These are phyloP conservation scores for Periophthalmodon schlosseri DNA, from an alignment of 2,113 vertebrate genomes.

Conservation along the genomic window DNA sequence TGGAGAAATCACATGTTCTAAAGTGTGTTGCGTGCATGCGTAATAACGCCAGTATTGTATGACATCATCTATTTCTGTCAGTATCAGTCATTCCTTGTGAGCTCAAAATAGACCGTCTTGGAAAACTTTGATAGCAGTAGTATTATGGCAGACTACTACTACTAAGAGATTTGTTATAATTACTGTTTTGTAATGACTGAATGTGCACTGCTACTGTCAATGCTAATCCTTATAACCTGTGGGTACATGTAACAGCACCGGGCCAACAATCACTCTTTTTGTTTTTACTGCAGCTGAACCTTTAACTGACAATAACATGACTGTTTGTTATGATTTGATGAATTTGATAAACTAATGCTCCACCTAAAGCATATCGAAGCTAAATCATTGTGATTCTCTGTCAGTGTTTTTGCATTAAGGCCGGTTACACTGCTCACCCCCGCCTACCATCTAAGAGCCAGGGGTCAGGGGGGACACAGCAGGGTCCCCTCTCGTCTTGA, in stretches of 20 bases:
- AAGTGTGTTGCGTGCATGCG: background rate
- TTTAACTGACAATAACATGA: background rate
- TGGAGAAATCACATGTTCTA: background rate
- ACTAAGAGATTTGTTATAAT: too few relatives aligned
- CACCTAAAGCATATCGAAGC: slow-evolving; percentile 7
- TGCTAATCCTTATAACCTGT: background rate
- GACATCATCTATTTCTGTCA: background rate
- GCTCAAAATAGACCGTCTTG: background rate
- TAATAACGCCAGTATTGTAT: background rate
- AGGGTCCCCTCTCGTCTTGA: slow-evolving; percentile 64
- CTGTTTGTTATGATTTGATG: background rate
- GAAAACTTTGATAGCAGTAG: background rate
- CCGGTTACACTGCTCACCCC: slow-evolving; percentile 17
- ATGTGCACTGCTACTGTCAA: background rate
- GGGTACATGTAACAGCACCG: background rate
- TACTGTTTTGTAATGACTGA: background rate
- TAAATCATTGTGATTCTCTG: slow-evolving; percentile 46
- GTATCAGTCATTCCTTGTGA: background rate
- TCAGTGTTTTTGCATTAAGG: slow-evolving; percentile 49
- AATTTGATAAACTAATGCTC: background rate
- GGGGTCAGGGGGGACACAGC: slow-evolving; percentile 21
- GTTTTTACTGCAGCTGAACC: background rate
- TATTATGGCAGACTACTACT: background rate
- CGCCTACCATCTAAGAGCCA: slow-evolving; percentile 21
- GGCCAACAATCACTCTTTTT: background rate